Evolutionary conservation across 2,113 vertebrate species (phyloP).

Genomic region (Lota lota): DNA sequence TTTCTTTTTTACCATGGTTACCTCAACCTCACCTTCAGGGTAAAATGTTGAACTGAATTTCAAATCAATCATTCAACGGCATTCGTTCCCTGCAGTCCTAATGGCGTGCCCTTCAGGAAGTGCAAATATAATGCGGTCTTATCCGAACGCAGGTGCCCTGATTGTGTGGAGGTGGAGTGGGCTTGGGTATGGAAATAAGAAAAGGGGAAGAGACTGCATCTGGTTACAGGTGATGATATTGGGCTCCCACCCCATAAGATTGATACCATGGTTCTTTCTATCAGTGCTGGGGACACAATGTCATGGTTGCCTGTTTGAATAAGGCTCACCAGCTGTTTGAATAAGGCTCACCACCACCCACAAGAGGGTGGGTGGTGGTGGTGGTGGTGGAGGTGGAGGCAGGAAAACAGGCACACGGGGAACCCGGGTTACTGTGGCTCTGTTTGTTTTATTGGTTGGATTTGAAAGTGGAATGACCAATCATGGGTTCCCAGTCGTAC

Average conservation of each 20-base stretch:
- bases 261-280: constrained; percentile 52
- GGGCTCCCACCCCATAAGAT: constrained; percentile 35
- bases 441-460: too few species aligned
- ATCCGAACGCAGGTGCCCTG: constrained; percentile 32
- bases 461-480: too few species aligned
- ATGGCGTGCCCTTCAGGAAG: constrained; percentile 33
- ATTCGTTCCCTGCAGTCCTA: constrained; percentile 36
- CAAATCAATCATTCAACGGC: constrained; percentile 51
- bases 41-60: constrained; percentile 27
- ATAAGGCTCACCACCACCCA: too few species aligned
- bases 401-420: too few species aligned
- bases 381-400: constrained; percentile 21
- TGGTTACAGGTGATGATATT: constrained; percentile 60
- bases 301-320: constrained; percentile 73
- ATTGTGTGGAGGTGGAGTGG: constrained; percentile 20
- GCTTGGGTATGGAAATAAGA: constrained; percentile 41
- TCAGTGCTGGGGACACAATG: constrained; percentile 68
- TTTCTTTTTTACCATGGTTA: constrained; percentile 12
- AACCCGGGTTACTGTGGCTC: too few species aligned
- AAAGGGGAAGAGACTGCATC: constrained; percentile 37
- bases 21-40: constrained; percentile 22
- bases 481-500: too few species aligned
- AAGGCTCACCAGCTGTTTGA: constrained; percentile 62
- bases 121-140: constrained; percentile 24
- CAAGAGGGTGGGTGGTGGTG: constrained; percentile 36